These are phyloP conservation scores for Leptinotarsa defecta DNA, from an alignment of 1,140 invertebrate genomes.

Conservation along the genomic window DNA sequence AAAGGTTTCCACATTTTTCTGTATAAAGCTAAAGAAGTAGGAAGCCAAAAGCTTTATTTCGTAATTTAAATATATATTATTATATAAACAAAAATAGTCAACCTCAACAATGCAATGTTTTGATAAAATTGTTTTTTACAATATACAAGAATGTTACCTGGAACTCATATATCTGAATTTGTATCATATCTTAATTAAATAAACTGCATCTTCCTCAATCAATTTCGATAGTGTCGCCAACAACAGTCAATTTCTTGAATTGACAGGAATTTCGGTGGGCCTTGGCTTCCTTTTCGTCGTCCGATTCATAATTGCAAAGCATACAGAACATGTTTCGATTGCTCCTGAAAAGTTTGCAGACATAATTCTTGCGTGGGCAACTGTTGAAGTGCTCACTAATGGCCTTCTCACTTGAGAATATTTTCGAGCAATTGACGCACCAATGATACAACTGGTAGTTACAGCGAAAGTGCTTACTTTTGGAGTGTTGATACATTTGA, in stretches of 20 bases:
- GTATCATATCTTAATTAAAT: too few species aligned
- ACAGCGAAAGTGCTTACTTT: neutral
- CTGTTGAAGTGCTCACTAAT: neutral
- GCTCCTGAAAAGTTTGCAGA: constrained; percentile 6
- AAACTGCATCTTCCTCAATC: neutral
- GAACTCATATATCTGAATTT: too few species aligned
- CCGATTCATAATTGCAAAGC: neutral
- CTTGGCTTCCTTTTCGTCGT: neutral
- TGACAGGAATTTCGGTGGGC: constrained; percentile 2
- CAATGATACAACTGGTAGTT: neutral
- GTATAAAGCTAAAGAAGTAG: too few species aligned
- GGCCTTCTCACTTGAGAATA: neutral
- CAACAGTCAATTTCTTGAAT: neutral
- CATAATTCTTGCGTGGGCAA: neutral
- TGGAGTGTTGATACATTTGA: neutral
- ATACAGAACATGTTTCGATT: constrained; percentile 10
- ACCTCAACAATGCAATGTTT: too few species aligned
- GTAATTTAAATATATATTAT: too few species aligned
- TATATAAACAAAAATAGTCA: too few species aligned
- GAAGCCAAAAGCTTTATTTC: too few species aligned
- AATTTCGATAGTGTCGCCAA: constrained; percentile 1
- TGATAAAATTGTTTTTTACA: too few species aligned
- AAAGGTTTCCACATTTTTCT: too few species aligned
- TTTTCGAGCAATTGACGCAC: neutral
- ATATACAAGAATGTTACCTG: too few species aligned